These are phyloP conservation scores for Smutsia gigantea DNA, from an alignment of 2,797 vertebrate genomes.

Conservation along the genomic window DNA sequence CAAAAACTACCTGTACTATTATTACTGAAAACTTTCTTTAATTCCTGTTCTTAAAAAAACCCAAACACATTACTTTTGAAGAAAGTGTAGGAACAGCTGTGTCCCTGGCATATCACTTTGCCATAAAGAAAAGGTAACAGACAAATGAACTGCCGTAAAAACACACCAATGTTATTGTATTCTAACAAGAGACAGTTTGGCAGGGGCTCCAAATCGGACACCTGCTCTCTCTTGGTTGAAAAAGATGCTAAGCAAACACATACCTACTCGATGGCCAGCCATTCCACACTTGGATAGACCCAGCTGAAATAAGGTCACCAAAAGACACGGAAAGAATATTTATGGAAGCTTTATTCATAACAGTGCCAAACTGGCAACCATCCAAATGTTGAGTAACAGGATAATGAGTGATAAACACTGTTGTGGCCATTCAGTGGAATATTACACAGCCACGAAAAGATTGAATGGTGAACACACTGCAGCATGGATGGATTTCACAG, in stretches of 20 bases:
- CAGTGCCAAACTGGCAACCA: background rate
- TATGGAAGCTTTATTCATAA: accelerated
- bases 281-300: background rate
- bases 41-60: background rate
- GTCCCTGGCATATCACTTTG: background rate
- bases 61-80: background rate
- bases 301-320: background rate
- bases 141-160: background rate
- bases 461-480: accelerated
- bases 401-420: background rate
- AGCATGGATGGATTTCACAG: accelerated
- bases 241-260: background rate
- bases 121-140: background rate
- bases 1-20: background rate
- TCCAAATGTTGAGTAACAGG: no score
- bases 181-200: background rate
- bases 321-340: background rate
- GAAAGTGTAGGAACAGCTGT: background rate
- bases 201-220: no score
- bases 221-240: background rate
- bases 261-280: background rate
- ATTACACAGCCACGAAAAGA: background rate
- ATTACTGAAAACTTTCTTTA: background rate
- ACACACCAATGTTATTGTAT: background rate
- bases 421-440: background rate